These are phyloP conservation scores for Tangara arthus DNA, from an alignment of 2,797 vertebrate genomes.

Conservation along the genomic window DNA sequence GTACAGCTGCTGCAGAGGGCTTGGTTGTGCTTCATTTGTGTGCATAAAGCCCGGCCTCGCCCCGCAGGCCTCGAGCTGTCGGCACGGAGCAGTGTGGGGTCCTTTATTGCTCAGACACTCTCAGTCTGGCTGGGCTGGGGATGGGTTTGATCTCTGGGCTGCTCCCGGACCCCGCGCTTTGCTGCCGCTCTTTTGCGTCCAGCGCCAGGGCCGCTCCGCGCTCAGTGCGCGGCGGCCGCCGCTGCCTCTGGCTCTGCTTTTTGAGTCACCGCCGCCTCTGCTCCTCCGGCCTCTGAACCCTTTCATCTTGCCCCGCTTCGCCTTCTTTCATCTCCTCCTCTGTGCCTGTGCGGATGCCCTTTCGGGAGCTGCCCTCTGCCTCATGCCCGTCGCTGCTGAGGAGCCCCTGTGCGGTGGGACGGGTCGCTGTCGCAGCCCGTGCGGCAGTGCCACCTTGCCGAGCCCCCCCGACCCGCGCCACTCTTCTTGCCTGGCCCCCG, in stretches of 20 bases:
- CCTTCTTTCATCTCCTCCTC: background rate
- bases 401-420: accelerated
- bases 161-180: accelerated
- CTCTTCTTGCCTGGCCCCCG: background rate
- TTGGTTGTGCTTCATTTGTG: background rate
- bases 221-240: accelerated
- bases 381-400: accelerated
- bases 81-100: background rate
- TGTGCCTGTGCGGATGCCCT: background rate
- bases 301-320: background rate
- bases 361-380: accelerated
- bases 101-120: background rate
- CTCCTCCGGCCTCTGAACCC: background rate
- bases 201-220: accelerated
- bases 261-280: background rate
- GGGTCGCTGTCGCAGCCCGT: accelerated
- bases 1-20: no score
- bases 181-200: background rate
- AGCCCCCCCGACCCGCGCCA: accelerated
- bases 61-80: background rate
- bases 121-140: background rate
- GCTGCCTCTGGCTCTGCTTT: background rate
- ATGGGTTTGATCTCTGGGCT: background rate
- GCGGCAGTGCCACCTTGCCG: accelerated
- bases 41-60: background rate